A percentile compares a stretch with the other conserved stretches of the same genome.
Conservation (phyloP, 1,140 invertebrate species). For the Acromyrmex heyeri region DNA sequence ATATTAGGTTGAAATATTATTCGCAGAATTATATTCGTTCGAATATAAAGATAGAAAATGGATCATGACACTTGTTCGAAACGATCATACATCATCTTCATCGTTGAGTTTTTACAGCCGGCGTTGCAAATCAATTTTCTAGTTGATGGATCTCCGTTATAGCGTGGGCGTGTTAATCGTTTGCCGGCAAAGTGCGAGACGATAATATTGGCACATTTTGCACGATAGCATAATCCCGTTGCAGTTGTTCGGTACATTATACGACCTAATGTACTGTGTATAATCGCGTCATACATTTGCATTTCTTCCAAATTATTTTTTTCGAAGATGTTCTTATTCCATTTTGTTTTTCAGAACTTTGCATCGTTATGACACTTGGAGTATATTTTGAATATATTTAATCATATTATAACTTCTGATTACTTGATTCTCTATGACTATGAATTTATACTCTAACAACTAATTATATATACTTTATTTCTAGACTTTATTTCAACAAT, state of each 20-base stretch:
- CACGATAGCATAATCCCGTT: constrained; percentile 41
- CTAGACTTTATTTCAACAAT: too few species aligned
- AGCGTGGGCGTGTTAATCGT: constrained; percentile 51
- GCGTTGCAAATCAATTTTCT: constrained; percentile 56
- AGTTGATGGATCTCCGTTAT: constrained; percentile 47
- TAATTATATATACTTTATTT: too few species aligned
- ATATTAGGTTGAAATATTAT: background rate
- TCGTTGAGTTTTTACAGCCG: constrained; percentile 45
- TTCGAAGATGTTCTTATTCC: background rate
- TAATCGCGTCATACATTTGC: background rate
- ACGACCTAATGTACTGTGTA: background rate
- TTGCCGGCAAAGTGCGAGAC: constrained; percentile 43
- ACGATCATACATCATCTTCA: constrained; percentile 55
- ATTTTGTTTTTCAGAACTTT: background rate
- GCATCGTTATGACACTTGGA: background rate
- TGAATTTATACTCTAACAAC: too few species aligned
- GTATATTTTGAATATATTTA: too few species aligned
- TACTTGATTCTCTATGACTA: too few species aligned
- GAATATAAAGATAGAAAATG: constrained; percentile 27
- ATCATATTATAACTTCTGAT: too few species aligned
- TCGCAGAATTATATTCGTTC: background rate
- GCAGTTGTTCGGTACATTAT: constrained; percentile 12
- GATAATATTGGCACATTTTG: constrained; percentile 31
- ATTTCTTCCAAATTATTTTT: background rate
- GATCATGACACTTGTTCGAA: constrained; percentile 31